Percentiles rank a stretch among this genome's conserved stretches.
phyloP scores from a whole-genome alignment of 2,113 vertebrate species.

The Pterocles orientalis region DNA sequence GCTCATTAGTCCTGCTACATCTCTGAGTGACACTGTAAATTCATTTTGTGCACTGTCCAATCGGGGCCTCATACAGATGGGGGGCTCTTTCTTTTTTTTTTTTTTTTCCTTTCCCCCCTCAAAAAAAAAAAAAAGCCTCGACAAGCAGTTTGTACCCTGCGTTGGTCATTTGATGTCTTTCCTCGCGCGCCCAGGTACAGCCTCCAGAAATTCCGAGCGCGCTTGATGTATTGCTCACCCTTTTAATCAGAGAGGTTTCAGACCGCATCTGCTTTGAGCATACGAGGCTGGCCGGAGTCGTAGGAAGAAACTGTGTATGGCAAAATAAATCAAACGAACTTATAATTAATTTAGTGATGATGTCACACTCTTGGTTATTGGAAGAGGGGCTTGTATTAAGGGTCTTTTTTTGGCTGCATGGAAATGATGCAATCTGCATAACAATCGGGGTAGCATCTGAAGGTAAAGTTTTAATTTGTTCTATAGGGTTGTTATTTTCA shows the following conservation, averaged over 20 bases:
- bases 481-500: conserved; percentile 71
- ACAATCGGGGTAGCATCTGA: conserved; percentile 77
- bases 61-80: conserved; percentile 83
- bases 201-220: conserved; percentile 53
- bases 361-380: not conserved
- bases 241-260: conserved; percentile 59
- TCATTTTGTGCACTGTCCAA: conserved; percentile 88
- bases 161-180: conserved; percentile 53
- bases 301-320: not conserved
- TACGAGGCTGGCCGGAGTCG: not conserved
- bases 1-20: conserved; percentile 95
- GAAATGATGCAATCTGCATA: conserved; percentile 63
- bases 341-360: conserved; percentile 18
- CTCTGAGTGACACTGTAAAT: conserved; percentile 99
- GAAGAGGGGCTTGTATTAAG: not conserved
- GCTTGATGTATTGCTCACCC: conserved; percentile 69
- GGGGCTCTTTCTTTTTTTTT: conserved; percentile 68
- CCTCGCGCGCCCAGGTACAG: conserved; percentile 56
- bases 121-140: conserved; percentile 64
- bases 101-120: too few species aligned
- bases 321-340: conserved; percentile 11
- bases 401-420: not conserved
- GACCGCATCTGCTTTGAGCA: not conserved
- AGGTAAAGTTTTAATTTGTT: conserved; percentile 80
- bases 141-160: conserved; percentile 66